These are phyloP conservation scores for Dendrolimus punctatus DNA, from an alignment of 1,140 invertebrate genomes.

Conservation along the genomic window DNA sequence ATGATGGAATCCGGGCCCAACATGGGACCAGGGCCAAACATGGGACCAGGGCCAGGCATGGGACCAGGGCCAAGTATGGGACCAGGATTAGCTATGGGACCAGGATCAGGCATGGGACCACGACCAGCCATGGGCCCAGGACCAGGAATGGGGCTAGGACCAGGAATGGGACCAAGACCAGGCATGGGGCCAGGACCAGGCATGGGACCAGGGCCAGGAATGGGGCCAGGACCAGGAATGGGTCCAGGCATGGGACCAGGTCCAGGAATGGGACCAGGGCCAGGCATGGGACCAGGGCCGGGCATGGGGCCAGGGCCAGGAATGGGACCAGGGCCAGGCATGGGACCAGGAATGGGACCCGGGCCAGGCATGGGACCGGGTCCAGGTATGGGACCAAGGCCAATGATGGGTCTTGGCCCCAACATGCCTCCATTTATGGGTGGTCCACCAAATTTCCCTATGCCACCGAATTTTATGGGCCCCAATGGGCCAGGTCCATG, in stretches of 20 bases:
- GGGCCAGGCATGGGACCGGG: slow-evolving; percentile 14
- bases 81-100: slow-evolving; percentile 22
- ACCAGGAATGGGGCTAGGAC: slow-evolving; percentile 17
- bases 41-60: slow-evolving; percentile 22
- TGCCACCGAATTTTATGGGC: slow-evolving; percentile 54
- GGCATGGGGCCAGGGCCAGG: slow-evolving; percentile 21
- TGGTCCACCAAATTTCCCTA: slow-evolving; percentile 45
- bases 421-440: slow-evolving; percentile 41
- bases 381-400: slow-evolving; percentile 6
- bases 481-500: slow-evolving; percentile 41
- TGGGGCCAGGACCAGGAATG: slow-evolving; percentile 12
- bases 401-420: slow-evolving; percentile 26
- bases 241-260: slow-evolving; percentile 18
- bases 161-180: slow-evolving; percentile 13
- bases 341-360: slow-evolving; percentile 3
- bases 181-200: slow-evolving; percentile 17
- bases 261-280: slow-evolving; percentile 16
- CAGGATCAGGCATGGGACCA: slow-evolving; percentile 20
- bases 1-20: slow-evolving; percentile 4
- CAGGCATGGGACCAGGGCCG: slow-evolving; percentile 13
- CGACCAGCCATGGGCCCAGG: slow-evolving; percentile 18
- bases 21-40: slow-evolving; percentile 11
- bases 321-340: slow-evolving; percentile 18
- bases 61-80: slow-evolving; percentile 22
- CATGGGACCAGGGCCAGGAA: slow-evolving; percentile 14